phyloP scores from a whole-genome alignment of 2,797 vertebrate genomes.

The Uromys caudimaculatus region DNA sequence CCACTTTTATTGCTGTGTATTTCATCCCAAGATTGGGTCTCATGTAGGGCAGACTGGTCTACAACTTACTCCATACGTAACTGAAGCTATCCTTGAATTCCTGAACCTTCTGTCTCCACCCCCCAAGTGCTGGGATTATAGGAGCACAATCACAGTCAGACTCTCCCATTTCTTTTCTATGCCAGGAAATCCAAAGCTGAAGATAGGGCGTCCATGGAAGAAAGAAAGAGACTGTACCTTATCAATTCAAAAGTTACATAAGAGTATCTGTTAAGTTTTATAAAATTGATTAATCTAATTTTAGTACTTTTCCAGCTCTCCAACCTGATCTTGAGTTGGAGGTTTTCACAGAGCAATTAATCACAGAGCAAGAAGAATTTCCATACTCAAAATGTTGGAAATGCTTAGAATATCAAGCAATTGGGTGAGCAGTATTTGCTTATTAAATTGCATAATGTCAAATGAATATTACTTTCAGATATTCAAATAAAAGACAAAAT shows the following conservation, averaged over 20 bases:
- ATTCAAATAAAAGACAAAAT: constrained; percentile 70
- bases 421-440: constrained; percentile 62
- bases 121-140: background rate
- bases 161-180: constrained; percentile 29
- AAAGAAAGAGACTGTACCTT: background rate
- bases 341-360: constrained; percentile 49
- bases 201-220: background rate
- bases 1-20: background rate
- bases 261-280: constrained; percentile 40
- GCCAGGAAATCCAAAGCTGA: constrained; percentile 42
- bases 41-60: background rate
- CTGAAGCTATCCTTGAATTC: background rate
- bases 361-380: constrained; percentile 70
- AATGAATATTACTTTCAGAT: constrained; percentile 69
- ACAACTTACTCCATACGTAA: background rate
- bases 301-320: constrained; percentile 64
- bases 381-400: constrained; percentile 61
- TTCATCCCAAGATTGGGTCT: background rate
- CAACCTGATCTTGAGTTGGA: constrained; percentile 55
- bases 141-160: background rate
- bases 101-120: background rate
- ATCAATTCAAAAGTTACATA: constrained; percentile 40
- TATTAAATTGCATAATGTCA: constrained; percentile 60
- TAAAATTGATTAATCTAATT: constrained; percentile 63
- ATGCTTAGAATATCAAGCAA: constrained; percentile 67